These are phyloP conservation scores for Heliangelus exortis DNA, from an alignment of 2,797 vertebrate species.

Conservation along the genomic window DNA sequence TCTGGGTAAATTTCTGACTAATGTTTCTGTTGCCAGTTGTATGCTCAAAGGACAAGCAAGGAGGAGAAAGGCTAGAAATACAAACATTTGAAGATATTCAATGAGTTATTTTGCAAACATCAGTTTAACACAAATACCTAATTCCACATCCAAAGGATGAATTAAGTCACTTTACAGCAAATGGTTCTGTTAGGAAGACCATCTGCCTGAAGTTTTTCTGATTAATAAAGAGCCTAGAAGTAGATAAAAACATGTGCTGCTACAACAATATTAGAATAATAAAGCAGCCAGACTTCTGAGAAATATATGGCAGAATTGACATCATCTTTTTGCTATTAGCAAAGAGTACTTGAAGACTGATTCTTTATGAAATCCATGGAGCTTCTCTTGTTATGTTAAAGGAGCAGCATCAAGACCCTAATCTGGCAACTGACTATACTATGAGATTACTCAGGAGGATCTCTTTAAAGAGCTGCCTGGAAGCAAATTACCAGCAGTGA, in stretches of 20 bases:
- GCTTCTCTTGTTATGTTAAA: background rate
- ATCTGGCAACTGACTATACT: background rate
- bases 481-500: background rate
- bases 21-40: background rate
- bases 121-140: background rate
- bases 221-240: background rate
- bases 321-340: background rate
- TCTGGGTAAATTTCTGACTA: background rate
- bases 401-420: background rate
- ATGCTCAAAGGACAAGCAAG: background rate
- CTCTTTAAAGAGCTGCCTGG: background rate
- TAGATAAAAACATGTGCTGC: conserved; percentile 15
- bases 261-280: background rate
- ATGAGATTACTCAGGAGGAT: background rate
- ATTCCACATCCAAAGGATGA: background rate
- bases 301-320: background rate
- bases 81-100: background rate
- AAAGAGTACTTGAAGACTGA: background rate
- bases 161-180: conserved; percentile 6
- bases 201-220: background rate
- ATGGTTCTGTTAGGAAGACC: background rate
- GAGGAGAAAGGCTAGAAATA: background rate
- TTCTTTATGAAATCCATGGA: background rate
- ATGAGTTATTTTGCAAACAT: background rate
- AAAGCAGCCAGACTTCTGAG: background rate